phyloP scores from a whole-genome alignment of 2,113 vertebrate genomes.

The Dolichallabes microphthalmus region DNA sequence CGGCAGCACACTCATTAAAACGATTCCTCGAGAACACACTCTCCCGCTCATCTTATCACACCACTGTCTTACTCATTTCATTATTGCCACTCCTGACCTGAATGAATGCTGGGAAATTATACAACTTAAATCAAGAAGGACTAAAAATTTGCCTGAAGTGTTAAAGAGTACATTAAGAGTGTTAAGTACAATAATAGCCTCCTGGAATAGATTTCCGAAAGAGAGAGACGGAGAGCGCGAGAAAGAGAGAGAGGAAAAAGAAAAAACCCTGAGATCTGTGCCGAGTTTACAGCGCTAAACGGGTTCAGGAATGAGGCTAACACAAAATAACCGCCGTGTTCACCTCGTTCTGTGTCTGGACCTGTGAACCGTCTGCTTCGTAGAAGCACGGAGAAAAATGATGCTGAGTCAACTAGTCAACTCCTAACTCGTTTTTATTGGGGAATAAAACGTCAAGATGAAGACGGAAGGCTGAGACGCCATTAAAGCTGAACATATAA shows the following conservation, averaged over 20 bases:
- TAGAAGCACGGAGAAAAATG: conserved; percentile 62
- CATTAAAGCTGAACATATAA: not conserved
- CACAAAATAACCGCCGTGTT: conserved; percentile 13
- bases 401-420: conserved; percentile 66
- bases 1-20: conserved; percentile 38
- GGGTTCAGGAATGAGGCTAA: conserved; percentile 15
- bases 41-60: conserved; percentile 38
- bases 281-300: conserved; percentile 13
- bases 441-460: conserved; percentile 73
- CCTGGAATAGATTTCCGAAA: not conserved
- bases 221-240: not conserved
- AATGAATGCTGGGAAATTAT: conserved; percentile 23
- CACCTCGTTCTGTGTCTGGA: conserved; percentile 21
- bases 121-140: conserved; percentile 19
- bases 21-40: conserved; percentile 36
- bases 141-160: conserved; percentile 12
- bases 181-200: not conserved
- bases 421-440: conserved; percentile 72
- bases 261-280: conserved; percentile 1
- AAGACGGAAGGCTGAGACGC: conserved; percentile 58
- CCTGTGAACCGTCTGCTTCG: conserved; percentile 38
- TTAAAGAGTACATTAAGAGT: not conserved
- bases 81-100: conserved; percentile 20
- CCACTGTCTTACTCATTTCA: conserved; percentile 25
- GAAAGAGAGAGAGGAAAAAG: not conserved